These are phyloP conservation scores for Scaptomyza montana DNA, from an alignment of 1,140 invertebrate species.

Conservation along the genomic window DNA sequence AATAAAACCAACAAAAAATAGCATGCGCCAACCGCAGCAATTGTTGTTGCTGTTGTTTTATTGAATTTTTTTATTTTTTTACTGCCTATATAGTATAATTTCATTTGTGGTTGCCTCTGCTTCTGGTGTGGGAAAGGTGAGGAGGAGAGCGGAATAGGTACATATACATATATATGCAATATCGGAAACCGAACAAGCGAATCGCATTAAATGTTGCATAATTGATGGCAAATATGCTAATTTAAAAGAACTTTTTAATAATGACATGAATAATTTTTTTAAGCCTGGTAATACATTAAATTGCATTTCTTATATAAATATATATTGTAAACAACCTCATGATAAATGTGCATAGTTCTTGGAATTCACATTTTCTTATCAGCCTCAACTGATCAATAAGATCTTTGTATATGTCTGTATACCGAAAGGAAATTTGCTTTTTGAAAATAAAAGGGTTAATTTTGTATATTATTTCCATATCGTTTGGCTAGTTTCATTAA, in stretches of 20 bases:
- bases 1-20: conserved; percentile 57
- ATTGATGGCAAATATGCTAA: conserved; percentile 20
- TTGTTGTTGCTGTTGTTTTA: conserved; percentile 40
- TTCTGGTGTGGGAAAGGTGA: conserved; percentile 21
- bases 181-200: conserved; percentile 8
- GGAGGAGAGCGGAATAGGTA: background rate
- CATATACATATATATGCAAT: background rate
- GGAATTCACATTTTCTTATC: conserved; percentile 31
- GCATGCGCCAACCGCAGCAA: conserved; percentile 67
- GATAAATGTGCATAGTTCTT: conserved; percentile 30
- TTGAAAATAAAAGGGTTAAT: conserved; percentile 59
- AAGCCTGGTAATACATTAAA: too few relatives aligned
- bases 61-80: conserved; percentile 45
- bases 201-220: conserved; percentile 14
- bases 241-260: background rate
- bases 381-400: conserved; percentile 10
- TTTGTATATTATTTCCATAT: conserved; percentile 15
- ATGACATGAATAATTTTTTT: background rate
- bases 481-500: conserved; percentile 63
- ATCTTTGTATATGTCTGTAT: too few relatives aligned
- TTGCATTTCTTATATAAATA: too few relatives aligned
- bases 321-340: conserved; percentile 1
- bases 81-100: conserved; percentile 70
- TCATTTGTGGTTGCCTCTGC: conserved; percentile 66
- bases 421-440: too few relatives aligned